These are phyloP conservation scores for Pyrocoelia pectoralis DNA, from an alignment of 2,888 invertebrate species.

Conservation along the genomic window DNA sequence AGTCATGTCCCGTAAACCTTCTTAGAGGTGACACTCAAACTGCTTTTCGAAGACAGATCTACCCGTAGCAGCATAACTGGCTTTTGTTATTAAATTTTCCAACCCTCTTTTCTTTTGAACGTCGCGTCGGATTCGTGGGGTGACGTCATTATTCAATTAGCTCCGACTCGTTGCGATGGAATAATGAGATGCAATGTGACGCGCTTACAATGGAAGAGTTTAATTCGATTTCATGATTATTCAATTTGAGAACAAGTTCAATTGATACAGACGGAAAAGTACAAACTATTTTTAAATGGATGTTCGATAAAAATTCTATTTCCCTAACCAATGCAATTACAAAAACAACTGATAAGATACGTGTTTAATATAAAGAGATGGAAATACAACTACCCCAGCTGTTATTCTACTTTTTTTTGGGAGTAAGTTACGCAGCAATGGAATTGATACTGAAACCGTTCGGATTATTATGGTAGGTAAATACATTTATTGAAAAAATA, in stretches of 20 bases:
- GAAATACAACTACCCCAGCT: no score
- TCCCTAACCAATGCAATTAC: not conserved
- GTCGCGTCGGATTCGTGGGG: conserved; percentile 34
- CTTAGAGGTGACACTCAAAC: conserved; percentile 35
- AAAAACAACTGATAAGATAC: no score
- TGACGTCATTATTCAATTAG: conserved; percentile 55
- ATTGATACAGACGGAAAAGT: conserved; percentile 28
- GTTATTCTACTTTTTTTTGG: no score
- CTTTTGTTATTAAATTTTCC: conserved; percentile 46
- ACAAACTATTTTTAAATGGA: conserved; percentile 13
- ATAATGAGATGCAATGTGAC: conserved; percentile 55
- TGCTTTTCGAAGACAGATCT: conserved; percentile 33
- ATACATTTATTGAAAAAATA: no score
- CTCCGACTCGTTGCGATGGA: conserved; percentile 44
- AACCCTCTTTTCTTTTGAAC: conserved; percentile 41
- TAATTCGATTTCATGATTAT: conserved; percentile 49
- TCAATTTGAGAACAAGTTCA: conserved; percentile 30
- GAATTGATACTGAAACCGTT: no score
- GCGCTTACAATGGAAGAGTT: conserved; percentile 49
- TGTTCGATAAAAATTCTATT: not conserved
- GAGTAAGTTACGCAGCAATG: no score
- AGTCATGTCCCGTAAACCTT: conserved; percentile 34
- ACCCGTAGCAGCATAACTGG: conserved; percentile 33
- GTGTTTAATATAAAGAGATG: no score
- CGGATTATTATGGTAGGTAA: no score